Evolutionary conservation across 2,113 vertebrate species (phyloP), one percentile per base, ranked within the genome.

Genomic region (Otis tarda): DNA sequence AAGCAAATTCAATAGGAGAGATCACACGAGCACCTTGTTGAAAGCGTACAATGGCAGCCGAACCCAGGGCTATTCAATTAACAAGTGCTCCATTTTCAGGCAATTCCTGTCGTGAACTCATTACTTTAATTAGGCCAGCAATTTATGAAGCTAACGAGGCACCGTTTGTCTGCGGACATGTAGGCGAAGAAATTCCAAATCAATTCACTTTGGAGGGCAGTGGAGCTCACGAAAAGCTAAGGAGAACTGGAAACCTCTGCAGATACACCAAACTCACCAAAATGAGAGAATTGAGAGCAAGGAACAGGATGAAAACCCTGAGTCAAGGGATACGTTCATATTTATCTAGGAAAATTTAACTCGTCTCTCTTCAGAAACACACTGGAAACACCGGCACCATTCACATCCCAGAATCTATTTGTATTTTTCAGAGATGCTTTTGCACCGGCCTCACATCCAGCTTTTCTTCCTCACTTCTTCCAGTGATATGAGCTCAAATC

Each of bases 1-100:
- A 91, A 94, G 94, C 73, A 24, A 93, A 94, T 96, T 97, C 83
- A 97, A 97, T 97, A 65, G 95, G 90, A 95, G 90, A 57, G 95
- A 94, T 94, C 92, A 89, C 67, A 86, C 14, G 4, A 96, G 95
- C 96, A 97, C 95, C 96, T 97, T 90, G 94, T 57, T 70, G 69
- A 3, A 83, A 23, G 73, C 6, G 64, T 35, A 96, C 96, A 97
- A 97, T 97, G 89, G 92, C 77, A 94, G 77, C 64, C 11, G 1
- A 89, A 71, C 91, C 79, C 92, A 76, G 73, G 30, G 69, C 91
- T 57, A 97, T 96, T 97, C 95, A 95, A 73, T 92, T n/a, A 87
- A 31, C 73, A 73, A 91, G 74, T 5, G 80, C 50, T 94, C 95
- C 94, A 69, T 92, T 96, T 96, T 49, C 91, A 94, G 47, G 77